Base-by-base conservation (phyloP, 1,140 invertebrate species). In the Zaprionus taronus region DNA sequence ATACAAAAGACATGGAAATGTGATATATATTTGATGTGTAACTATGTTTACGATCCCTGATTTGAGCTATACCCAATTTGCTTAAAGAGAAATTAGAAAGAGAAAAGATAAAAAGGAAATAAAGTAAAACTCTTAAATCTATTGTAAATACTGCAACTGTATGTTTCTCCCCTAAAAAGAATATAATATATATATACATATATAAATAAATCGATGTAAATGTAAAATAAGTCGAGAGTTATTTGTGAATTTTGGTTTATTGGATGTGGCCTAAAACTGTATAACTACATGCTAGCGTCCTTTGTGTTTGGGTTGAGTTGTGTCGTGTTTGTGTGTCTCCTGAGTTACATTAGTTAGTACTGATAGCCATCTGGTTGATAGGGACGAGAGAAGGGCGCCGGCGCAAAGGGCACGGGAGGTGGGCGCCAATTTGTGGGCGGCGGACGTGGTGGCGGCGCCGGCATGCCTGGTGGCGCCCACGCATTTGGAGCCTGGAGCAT, bases 371-470 rank as follows among this genome's bases (percentile, higher is more conserved):
- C 85, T 5, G 86, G 86, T 79, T 90, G 86, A 14, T 91, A 90
- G 49, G 86, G 85, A 57, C 86, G 73, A 11, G 86, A 68, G 26
- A 77, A 90, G 6, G 94, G 90, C 26, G 79, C 65, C 1, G 91
- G 89, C 1, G 94, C 26, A 85, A 93, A 83, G 81, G 93, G 93
- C 92, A 94, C 79, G 91, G 94, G 73, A 93, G 94, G 75, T 91
- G 94, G 75, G 17, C 82, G 79, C 78, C 90, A 84, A 73, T 83
- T 83, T 7, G 91, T 76, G 79, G 94, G 93, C 71, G 94, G 87
- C 34, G 94, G 94, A 67, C 92, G 93, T 53, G 94, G 94, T 55
- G 95, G 94, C 17, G 94, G 94, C 20, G 94, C 93, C 4, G 95
- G 94, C 20, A 94, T 93, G 14, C 94, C 94, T 6, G 95, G 94